A percentile compares a stretch with the other conserved stretches of the same genome.
Evolutionary conservation across 2,113 vertebrate genomes (phyloP).

Genomic region (Pterocles burchelli): DNA sequence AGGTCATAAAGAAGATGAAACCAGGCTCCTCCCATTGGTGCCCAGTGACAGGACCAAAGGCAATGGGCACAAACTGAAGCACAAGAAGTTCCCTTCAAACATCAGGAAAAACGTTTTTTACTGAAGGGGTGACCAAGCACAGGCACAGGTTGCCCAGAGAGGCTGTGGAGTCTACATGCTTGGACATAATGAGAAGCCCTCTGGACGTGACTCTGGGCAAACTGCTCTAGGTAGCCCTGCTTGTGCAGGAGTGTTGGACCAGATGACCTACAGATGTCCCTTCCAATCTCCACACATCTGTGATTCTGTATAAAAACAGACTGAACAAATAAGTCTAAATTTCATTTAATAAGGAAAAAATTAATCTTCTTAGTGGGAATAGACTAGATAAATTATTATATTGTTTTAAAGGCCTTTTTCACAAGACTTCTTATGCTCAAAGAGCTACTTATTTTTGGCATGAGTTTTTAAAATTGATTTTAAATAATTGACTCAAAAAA

Average conservation of each 20-base stretch:
- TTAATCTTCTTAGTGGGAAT: not conserved
- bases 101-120: not conserved
- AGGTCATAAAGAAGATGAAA: not conserved
- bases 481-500: not conserved
- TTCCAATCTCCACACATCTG: not conserved
- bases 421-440: not conserved
- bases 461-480: not conserved
- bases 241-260: not conserved
- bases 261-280: not conserved
- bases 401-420: not conserved
- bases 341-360: not conserved
- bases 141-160: not conserved
- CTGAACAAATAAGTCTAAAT: not conserved
- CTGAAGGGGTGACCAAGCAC: not conserved
- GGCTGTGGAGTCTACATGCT: not conserved
- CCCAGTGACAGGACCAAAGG: not conserved
- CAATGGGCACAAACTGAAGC: not conserved
- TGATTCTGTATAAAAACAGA: not conserved
- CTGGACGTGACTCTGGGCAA: too few species aligned
- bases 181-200: not conserved
- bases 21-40: not conserved
- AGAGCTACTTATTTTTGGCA: not conserved
- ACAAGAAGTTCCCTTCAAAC: not conserved
- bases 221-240: not conserved
- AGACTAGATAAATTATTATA: not conserved